phyloP scores from a whole-genome alignment of 30 jellyfish, hydroid and myxozoan genomes.

The Morbakka virulenta region DNA sequence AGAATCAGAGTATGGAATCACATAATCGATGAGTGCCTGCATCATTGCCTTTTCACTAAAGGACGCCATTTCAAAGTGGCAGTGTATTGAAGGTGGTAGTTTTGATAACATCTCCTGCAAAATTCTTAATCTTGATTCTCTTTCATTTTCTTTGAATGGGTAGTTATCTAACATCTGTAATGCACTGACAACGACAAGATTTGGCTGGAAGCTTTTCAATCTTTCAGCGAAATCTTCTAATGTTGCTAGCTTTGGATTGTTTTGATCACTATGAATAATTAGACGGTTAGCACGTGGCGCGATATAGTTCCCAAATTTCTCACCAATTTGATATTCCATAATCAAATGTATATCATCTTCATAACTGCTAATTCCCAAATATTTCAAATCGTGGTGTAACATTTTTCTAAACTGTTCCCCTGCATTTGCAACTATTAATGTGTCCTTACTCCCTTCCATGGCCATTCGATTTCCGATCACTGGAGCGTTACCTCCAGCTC shows the following conservation, averaged over 20 bases:
- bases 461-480: constrained; percentile 67
- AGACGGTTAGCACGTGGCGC: constrained; percentile 92
- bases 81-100: constrained; percentile 21
- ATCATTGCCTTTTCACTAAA: constrained; percentile 89
- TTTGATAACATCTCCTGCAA: constrained; percentile 60
- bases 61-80: constrained; percentile 95
- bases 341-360: constrained; percentile 83
- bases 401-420: constrained; percentile 33
- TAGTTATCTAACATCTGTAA: constrained; percentile 88
- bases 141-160: constrained; percentile 68
- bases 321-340: constrained; percentile 86
- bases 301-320: constrained; percentile 62
- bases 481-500: constrained; percentile 96
- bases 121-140: constrained; percentile 72
- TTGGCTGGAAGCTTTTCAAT: constrained; percentile 45
- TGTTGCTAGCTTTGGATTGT: constrained; percentile 65
- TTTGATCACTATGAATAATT: constrained; percentile 72
- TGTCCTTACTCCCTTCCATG: constrained; percentile 69
- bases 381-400: constrained; percentile 51
- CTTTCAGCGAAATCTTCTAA: constrained; percentile 56
- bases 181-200: constrained; percentile 71
- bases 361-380: constrained; percentile 58
- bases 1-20: constrained; percentile 84
- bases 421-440: constrained; percentile 74
- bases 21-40: constrained; percentile 61